phyloP scores from a whole-genome alignment of 2,113 vertebrate genomes.

The Odontesthes bonariensis region DNA sequence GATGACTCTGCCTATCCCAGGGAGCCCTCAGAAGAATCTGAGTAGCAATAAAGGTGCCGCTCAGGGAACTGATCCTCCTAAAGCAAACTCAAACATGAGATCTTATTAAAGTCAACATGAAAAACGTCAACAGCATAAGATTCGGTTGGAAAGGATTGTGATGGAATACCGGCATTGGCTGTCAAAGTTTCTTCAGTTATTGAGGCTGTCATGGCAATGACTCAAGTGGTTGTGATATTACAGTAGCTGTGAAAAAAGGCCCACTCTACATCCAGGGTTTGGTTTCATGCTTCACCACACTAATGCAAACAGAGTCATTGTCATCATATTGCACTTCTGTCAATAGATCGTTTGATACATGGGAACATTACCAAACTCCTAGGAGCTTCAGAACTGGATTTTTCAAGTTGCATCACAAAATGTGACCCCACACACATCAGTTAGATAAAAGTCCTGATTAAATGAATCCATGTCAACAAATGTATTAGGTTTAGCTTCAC shows the following conservation, averaged over 20 bases:
- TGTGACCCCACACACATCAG: no score
- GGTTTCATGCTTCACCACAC: background rate
- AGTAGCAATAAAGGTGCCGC: constrained; percentile 17
- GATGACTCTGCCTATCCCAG: constrained; percentile 13
- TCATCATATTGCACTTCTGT: background rate
- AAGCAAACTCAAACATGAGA: constrained; percentile 40
- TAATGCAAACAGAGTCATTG: background rate
- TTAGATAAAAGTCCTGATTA: no score
- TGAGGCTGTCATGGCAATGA: background rate
- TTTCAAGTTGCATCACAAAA: no score
- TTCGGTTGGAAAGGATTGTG: background rate
- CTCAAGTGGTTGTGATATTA: no score
- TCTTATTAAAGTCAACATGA: constrained; percentile 33
- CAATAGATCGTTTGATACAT: no score
- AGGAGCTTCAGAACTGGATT: no score
- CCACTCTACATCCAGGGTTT: background rate
- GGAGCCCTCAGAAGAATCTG: constrained; percentile 19
- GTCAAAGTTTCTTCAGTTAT: background rate
- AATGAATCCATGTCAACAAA: no score
- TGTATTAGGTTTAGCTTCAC: no score
- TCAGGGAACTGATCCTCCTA: constrained; percentile 45
- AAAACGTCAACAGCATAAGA: background rate
- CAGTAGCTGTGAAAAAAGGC: no score
- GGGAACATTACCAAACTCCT: no score
- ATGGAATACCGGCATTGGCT: background rate